These are phyloP conservation scores for Dusona sp. DNA, from an alignment of 2,888 invertebrate species.

Conservation along the genomic window DNA sequence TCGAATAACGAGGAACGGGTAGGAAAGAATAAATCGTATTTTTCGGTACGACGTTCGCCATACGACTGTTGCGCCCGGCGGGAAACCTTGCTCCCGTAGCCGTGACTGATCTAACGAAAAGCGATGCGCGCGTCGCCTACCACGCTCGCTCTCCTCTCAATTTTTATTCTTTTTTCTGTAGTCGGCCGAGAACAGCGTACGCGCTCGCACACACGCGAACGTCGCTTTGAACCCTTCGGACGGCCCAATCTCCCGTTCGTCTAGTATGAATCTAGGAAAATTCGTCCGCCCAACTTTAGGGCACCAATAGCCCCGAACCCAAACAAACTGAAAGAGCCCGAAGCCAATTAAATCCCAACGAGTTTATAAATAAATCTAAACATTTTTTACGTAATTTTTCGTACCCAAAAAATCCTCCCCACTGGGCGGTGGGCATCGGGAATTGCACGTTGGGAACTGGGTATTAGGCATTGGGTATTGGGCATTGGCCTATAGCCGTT, in stretches of 20 bases:
- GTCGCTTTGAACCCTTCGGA: constrained; percentile 71
- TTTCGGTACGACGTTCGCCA: constrained; percentile 74
- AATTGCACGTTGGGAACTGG: no score
- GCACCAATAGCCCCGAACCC: no score
- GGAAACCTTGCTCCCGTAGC: constrained; percentile 68
- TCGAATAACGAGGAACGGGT: constrained; percentile 14
- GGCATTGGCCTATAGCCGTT: no score
- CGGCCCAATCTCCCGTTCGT: constrained; percentile 10
- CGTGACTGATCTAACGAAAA: constrained; percentile 52
- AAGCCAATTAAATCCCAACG: no score
- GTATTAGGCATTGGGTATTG: no score
- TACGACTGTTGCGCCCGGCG: constrained; percentile 81
- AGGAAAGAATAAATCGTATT: background rate
- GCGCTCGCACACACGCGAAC: constrained; percentile 75
- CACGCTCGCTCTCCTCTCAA: constrained; percentile 7
- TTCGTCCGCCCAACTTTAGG: no score
- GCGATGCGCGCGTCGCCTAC: constrained; percentile 53
- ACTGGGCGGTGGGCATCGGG: no score
- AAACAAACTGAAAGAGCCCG: no score
- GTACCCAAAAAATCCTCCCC: no score
- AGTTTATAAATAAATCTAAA: background rate
- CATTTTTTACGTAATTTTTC: no score
- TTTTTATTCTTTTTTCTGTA: background rate
- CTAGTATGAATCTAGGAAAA: no score
- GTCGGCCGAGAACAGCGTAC: constrained; percentile 70